Conservation (phyloP, 2,113 vertebrate species). For the Cyanoliseus patagonus region DNA sequence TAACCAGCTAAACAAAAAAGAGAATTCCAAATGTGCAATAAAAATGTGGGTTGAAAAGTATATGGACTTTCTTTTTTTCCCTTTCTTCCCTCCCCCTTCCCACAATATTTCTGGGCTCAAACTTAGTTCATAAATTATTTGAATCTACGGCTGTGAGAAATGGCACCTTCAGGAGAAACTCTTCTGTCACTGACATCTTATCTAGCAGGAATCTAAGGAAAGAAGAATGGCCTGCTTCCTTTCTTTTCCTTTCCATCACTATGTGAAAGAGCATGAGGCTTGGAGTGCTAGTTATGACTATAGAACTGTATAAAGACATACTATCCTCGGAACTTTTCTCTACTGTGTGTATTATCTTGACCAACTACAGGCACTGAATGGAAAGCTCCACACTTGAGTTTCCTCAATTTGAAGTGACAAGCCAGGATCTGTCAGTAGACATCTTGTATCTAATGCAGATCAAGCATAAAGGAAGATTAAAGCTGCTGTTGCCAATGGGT, state of each 20-base stretch:
- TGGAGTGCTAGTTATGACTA: background rate
- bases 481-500: background rate
- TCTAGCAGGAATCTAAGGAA: background rate
- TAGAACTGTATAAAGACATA: background rate
- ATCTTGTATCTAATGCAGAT: background rate
- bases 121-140: background rate
- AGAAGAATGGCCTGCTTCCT: background rate
- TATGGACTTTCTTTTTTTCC: background rate
- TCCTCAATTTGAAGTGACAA: background rate
- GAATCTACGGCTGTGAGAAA: background rate
- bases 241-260: background rate
- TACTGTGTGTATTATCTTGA: background rate
- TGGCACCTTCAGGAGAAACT: background rate
- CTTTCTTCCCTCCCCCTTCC: background rate
- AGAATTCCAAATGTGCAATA: background rate
- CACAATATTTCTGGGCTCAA: background rate
- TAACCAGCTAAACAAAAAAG: background rate
- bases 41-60: background rate
- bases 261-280: background rate
- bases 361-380: background rate
- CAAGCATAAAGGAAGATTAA: background rate
- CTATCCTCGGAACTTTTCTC: background rate
- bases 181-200: conserved; percentile 8
- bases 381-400: background rate
- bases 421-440: background rate